phyloP scores from a whole-genome alignment of 1,140 invertebrate genomes.

The Stegodyphus dumicola region DNA sequence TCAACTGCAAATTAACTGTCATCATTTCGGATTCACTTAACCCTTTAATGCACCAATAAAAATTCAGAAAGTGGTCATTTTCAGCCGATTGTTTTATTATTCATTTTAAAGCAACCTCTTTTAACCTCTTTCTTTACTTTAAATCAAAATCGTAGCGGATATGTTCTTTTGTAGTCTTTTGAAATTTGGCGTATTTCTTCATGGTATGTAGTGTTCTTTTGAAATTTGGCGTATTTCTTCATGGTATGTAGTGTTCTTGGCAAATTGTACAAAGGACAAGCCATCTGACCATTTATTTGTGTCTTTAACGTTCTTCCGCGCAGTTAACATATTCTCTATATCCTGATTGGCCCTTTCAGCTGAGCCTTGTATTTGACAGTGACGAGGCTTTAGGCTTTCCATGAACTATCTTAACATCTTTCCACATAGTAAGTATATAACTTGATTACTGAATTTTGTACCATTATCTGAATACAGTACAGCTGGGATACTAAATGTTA shows the following conservation, averaged over 20 bases:
- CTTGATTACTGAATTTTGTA: conserved; percentile 22
- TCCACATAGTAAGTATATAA: not conserved
- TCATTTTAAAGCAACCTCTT: too few relatives aligned
- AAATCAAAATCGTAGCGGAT: too few relatives aligned
- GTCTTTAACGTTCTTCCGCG: conserved; percentile 55
- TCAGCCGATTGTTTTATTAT: too few relatives aligned
- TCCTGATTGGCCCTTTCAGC: conserved; percentile 23
- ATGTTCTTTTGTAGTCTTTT: too few relatives aligned
- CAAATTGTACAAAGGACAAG: conserved; percentile 26
- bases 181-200: conserved; percentile 36
- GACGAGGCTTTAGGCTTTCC: not conserved
- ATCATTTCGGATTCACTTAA: too few relatives aligned
- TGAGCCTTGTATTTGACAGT: not conserved
- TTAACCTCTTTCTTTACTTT: too few relatives aligned
- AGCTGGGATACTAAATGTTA: conserved; percentile 16
- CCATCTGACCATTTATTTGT: conserved; percentile 38
- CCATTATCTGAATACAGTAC: conserved; percentile 59
- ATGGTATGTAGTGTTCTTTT: conserved; percentile 39
- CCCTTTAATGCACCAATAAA: too few relatives aligned
- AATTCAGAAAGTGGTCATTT: too few relatives aligned
- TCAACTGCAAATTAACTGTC: too few relatives aligned
- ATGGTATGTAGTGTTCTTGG: conserved; percentile 36
- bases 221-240: conserved; percentile 36
- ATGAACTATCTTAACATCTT: not conserved
- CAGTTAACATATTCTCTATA: conserved; percentile 45